Conservation (phyloP, 2,797 vertebrate genomes). For the Poliocrania exsul region DNA sequence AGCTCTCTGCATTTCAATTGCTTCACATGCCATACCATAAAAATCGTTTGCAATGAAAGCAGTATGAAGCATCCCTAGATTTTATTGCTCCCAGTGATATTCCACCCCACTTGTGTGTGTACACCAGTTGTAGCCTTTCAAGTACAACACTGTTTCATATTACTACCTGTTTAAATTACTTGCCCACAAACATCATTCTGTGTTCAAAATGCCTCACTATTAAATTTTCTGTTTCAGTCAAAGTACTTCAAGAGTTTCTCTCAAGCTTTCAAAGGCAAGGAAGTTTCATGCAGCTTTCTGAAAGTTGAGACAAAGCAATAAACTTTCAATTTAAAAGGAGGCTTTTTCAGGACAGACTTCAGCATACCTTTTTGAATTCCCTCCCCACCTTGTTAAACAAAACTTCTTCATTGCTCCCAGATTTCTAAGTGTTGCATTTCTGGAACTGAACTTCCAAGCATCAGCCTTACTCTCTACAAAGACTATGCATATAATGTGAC, state of each 20-base stretch:
- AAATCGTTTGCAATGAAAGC: constrained; percentile 58
- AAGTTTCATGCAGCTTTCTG: constrained; percentile 8
- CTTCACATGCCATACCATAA: constrained; percentile 39
- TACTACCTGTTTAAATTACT: constrained; percentile 44
- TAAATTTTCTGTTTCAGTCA: constrained; percentile 52
- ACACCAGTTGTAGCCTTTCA: constrained; percentile 22
- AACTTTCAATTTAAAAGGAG: constrained; percentile 20
- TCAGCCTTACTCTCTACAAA: not conserved
- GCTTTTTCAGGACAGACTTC: not conserved
- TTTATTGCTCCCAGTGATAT: constrained; percentile 56
- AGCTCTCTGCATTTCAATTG: constrained; percentile 68
- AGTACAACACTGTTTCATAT: constrained; percentile 14
- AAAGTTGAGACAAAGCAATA: constrained; percentile 4
- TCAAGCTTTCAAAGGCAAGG: constrained; percentile 25
- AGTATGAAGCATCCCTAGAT: constrained; percentile 28
- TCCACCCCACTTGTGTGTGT: constrained; percentile 14
- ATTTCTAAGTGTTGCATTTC: not conserved
- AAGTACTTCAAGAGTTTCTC: constrained; percentile 19
- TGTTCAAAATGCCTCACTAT: constrained; percentile 31
- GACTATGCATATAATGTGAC: not conserved
- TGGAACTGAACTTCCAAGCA: not conserved
- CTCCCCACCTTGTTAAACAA: constrained; percentile 14
- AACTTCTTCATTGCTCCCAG: not conserved
- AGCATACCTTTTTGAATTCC: not conserved
- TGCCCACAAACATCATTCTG: not conserved